Evolutionary conservation across 2,888 invertebrate genomes (phyloP).

Genomic region (Dorcus parallelipipedus): DNA sequence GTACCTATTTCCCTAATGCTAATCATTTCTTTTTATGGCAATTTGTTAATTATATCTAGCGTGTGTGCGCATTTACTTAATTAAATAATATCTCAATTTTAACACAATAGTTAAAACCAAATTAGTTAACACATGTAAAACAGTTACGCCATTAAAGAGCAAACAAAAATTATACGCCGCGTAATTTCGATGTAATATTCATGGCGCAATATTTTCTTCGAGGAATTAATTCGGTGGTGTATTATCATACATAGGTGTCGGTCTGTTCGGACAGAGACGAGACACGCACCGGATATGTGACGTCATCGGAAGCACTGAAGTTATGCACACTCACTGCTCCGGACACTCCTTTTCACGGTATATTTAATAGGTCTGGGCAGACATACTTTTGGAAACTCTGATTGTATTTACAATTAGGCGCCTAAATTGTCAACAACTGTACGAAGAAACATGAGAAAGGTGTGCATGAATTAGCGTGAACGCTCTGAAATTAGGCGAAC

Average conservation of each 20-base stretch:
- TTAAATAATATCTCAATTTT: too few relatives aligned
- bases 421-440: too few relatives aligned
- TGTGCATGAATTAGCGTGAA: too few relatives aligned
- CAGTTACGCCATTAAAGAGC: conserved; percentile 1
- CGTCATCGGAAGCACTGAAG: conserved; percentile 35
- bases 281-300: conserved; percentile 31
- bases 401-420: background rate
- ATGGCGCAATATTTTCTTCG: conserved; percentile 1
- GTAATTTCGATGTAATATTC: conserved; percentile 11
- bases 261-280: conserved; percentile 10
- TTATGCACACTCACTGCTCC: conserved; percentile 32
- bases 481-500: too few relatives aligned
- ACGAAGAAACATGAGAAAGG: too few relatives aligned
- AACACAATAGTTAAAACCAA: too few relatives aligned
- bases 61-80: too few relatives aligned
- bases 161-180: conserved; percentile 11
- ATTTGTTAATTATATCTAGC: too few relatives aligned
- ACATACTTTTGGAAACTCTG: conserved; percentile 18
- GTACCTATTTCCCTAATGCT: too few relatives aligned
- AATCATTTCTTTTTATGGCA: too few relatives aligned
- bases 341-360: conserved; percentile 35
- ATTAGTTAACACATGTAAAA: too few relatives aligned
- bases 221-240: conserved; percentile 8
- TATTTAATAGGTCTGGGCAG: conserved; percentile 25
- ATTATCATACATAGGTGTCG: background rate